Base-by-base conservation (phyloP, 2,888 invertebrate species). In the Rhyacophila evoluta region DNA sequence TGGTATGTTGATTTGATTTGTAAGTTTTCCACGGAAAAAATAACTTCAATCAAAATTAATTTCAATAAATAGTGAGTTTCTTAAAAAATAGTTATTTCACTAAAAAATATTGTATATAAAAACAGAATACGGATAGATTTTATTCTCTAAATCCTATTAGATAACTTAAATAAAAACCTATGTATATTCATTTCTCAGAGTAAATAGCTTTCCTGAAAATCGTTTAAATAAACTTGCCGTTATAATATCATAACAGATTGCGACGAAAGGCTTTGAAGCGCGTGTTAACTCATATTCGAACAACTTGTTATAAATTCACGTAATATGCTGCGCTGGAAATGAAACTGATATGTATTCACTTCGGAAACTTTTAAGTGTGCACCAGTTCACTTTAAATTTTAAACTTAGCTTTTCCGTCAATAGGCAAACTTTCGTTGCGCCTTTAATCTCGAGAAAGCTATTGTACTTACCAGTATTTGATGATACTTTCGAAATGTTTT, bases 321-420 rank as follows among this genome's bases (percentile, higher is more conserved):
- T 72, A 72, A 75, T 72, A 72, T 72, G 67, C 79, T 36, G 41
- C 70, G 67, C 70, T 10, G 36, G 78, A 73, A 79, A 70, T 38
- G 78, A 78, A 80, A 74, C 80, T 78, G 80, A 78, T 78, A 78
- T 78, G 77, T 72, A 74, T 69, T 78, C 79, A 76, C 78, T 74
- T 77, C 76, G 33, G 41, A 71, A 76, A 75, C 55, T 78, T 78
- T 75, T 39, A 79, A 79, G 77, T 79, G 74, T 77, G 74, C 79
- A 70, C 38, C 39, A 33, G 72, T 72, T 75, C 68, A 80, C 67
- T 75, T 72, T 75, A 39, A 80, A 78, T 75, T 80, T 78, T 38
- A 78, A 80, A 78, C 74, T 77, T 80, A 71, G n/a, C 77, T 79
- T 19, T 27, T 8, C 19, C 55, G 38, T 27, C 55, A 55, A 55